Percentiles rank a stretch among this genome's conserved stretches.
These are phyloP conservation scores for Himalopsyche phryganea DNA, from an alignment of 1,140 invertebrate species.

Conservation along the genomic window DNA sequence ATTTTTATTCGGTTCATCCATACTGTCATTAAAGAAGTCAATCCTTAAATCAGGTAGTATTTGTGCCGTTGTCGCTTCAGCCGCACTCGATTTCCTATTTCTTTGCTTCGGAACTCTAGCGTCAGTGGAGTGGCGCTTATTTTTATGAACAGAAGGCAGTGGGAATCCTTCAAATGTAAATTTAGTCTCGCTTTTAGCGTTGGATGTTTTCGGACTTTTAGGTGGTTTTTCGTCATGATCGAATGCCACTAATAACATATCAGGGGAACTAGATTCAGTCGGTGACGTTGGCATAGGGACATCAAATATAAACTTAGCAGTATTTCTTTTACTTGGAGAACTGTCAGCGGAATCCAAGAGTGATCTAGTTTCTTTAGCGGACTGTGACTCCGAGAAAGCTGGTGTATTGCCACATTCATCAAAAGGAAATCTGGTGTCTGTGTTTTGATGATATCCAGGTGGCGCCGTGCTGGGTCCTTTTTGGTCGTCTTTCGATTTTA, in stretches of 20 bases:
- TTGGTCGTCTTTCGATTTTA: slow-evolving; percentile 19
- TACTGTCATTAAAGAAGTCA: slow-evolving; percentile 57
- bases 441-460: slow-evolving; percentile 44
- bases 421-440: slow-evolving; percentile 40
- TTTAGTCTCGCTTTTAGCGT: slow-evolving; percentile 47
- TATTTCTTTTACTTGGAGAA: slow-evolving; percentile 36
- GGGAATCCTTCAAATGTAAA: slow-evolving; percentile 51
- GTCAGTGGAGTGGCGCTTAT: slow-evolving; percentile 19
- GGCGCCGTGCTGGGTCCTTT: slow-evolving; percentile 47
- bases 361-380: slow-evolving; percentile 40
- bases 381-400: slow-evolving; percentile 46
- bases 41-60: slow-evolving; percentile 57
- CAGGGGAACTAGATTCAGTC: slow-evolving; percentile 33
- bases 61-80: slow-evolving; percentile 44
- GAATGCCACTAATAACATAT: slow-evolving; percentile 33
- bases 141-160: slow-evolving; percentile 24
- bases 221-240: slow-evolving; percentile 40
- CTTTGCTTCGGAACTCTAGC: slow-evolving; percentile 23
- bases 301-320: slow-evolving; percentile 47
- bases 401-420: slow-evolving; percentile 40
- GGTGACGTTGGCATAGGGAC: slow-evolving; percentile 47
- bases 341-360: slow-evolving; percentile 41
- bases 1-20: slow-evolving; percentile 19
- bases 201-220: slow-evolving; percentile 47
- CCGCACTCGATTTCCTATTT: slow-evolving; percentile 37